Evolutionary conservation across 2,797 vertebrate species (phyloP).

Genomic region (Myotis daubentonii): DNA sequence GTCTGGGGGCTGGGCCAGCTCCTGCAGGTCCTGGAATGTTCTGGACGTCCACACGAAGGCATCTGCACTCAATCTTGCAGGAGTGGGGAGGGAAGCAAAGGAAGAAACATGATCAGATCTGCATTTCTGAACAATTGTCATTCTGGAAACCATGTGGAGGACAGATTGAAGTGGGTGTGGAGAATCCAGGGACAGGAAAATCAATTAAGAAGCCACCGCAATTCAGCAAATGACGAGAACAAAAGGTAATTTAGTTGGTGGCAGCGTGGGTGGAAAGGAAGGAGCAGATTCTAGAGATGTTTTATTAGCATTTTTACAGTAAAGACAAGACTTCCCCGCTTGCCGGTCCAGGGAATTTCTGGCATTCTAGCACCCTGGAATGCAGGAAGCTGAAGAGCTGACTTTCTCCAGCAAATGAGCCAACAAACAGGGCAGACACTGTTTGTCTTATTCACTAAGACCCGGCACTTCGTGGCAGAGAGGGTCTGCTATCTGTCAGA

Average conservation of each 20-base stretch:
- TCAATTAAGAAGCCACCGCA: conserved; percentile 45
- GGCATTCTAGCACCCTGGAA: conserved; percentile 61
- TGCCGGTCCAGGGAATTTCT: conserved; percentile 55
- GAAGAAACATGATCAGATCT: conserved; percentile 41
- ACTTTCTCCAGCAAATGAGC: neutral
- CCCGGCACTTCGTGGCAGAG: accelerated
- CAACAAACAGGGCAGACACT: neutral
- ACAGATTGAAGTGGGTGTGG: conserved; percentile 71
- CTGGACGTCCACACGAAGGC: neutral
- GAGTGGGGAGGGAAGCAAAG: neutral
- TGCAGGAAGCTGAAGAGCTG: conserved; percentile 51
- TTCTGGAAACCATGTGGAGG: conserved; percentile 58
- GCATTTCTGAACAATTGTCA: conserved; percentile 50
- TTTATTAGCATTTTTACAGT: conserved; percentile 70
- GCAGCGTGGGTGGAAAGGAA: conserved; percentile 54
- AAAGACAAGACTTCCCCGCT: conserved; percentile 66
- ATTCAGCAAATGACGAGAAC: conserved; percentile 67
- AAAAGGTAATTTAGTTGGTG: conserved; percentile 65
- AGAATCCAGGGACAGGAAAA: conserved; percentile 64
- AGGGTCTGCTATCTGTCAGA: neutral
- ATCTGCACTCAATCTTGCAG: conserved; percentile 13
- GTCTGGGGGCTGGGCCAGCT: neutral
- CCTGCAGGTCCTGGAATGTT: neutral
- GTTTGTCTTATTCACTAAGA: neutral
- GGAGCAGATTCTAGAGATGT: conserved; percentile 49